Conservation (phyloP, 2,797 vertebrate species). For the Halcyon chelicuti region DNA sequence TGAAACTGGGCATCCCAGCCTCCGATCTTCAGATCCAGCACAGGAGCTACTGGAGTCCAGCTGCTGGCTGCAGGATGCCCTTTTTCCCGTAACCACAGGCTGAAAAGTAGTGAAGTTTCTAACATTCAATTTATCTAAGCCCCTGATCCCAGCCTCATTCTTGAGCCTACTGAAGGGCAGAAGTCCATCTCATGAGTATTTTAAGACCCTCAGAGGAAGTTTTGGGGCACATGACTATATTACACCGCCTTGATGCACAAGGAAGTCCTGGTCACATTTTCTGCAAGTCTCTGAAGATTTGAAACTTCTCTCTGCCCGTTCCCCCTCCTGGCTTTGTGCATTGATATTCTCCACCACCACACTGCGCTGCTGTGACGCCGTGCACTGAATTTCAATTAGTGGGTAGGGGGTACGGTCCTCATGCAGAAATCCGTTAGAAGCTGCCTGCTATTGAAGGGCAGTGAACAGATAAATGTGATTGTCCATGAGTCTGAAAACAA, state of each 20-base stretch:
- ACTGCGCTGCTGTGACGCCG: constrained; percentile 21
- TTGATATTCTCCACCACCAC: constrained; percentile 59
- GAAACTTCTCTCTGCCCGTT: background rate
- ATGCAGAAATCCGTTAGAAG: constrained; percentile 6
- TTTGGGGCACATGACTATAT: background rate
- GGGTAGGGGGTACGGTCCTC: background rate
- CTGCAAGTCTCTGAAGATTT: background rate
- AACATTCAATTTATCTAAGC: background rate
- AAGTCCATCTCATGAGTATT: background rate
- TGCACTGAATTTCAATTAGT: constrained; percentile 62
- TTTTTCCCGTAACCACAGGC: fast-evolving
- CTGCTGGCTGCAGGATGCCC: background rate
- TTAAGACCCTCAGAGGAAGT: background rate
- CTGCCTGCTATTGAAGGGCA: constrained; percentile 40
- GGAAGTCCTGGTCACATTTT: background rate
- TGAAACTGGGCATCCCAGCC: background rate
- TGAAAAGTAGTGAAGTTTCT: background rate
- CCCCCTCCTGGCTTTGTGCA: background rate
- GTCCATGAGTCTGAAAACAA: constrained; percentile 17
- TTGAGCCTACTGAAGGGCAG: background rate
- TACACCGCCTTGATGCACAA: background rate
- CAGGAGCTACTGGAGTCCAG: background rate
- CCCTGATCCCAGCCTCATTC: background rate
- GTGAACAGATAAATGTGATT: constrained; percentile 60
- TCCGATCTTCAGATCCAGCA: background rate